Evolutionary conservation across 2,888 invertebrate species (phyloP).

Genomic region (Lepidochitona cinerea): DNA sequence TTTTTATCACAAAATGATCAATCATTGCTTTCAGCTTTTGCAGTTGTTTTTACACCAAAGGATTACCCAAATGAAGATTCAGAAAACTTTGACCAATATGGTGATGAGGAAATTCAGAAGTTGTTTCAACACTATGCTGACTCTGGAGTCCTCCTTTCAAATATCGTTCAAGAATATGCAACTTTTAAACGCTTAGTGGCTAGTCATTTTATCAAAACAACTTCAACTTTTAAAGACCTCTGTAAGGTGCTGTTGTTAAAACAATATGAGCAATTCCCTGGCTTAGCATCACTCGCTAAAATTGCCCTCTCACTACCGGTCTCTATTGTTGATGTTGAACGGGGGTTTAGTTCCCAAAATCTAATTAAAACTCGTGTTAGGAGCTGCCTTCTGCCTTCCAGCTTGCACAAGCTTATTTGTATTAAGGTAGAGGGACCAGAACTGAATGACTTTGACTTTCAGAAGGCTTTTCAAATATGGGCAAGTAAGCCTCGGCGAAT

Average conservation of each 20-base stretch:
- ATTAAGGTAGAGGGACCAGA: constrained; percentile 10
- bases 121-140: too few species aligned
- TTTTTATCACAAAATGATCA: neutral
- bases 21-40: neutral
- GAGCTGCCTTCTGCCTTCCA: neutral
- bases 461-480: too few species aligned
- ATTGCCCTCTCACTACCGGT: neutral
- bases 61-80: neutral
- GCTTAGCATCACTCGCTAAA: neutral
- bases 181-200: neutral
- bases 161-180: neutral
- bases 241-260: too few species aligned
- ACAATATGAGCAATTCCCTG: neutral
- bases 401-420: too few species aligned
- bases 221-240: neutral
- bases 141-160: too few species aligned
- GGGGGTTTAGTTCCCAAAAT: neutral
- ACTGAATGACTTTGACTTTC: too few species aligned
- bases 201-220: too few species aligned
- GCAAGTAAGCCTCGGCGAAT: too few species aligned
- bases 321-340: neutral
- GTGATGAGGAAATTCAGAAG: too few species aligned
- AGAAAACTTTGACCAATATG: neutral
- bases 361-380: neutral
- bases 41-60: neutral